Evolutionary conservation across 1,140 invertebrate genomes (phyloP), one percentile per base, ranked within the genome.

Genomic region (Drosophila nebulosa): DNA sequence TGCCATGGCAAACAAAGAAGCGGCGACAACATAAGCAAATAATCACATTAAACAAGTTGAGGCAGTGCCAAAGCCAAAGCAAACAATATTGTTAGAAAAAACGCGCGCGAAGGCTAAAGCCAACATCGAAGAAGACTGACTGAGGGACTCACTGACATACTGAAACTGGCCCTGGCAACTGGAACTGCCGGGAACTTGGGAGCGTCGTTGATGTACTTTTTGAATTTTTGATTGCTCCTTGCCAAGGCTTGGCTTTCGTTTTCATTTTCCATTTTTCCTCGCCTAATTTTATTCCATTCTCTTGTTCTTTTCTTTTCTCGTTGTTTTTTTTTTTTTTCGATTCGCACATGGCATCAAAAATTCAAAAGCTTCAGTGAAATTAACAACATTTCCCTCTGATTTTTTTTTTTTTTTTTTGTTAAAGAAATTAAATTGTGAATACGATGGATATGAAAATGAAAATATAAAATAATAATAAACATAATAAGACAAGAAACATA

Each of bases 21-120:
- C 56, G 56, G 56, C 56, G 56, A 58, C 56, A 58, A 58, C 56
- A 58, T 58, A 58, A 58, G 56, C 56, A 58, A 58, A 58, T 58
- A 58, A 58, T 58, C 56, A 58, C 56, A 58, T 58, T 58, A 58
- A 58, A 58, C 35, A 58, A 58, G 56, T 58, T 58, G 56, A 36
- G 56, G 56, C 27, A 58, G 35, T 39, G 27, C 56, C 27, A 58
- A 39, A 24, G 27, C 56, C 27, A 58, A 39, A 24, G 56, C 35
- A 58, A 58, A 58, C 56, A 58, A 58, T 22, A 58, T 21, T 46
- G 16, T 46, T 46, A 46, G 39, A 12, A 18, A 58, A 12, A 18
- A 58, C 18, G 30, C n/a, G 52, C 52, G 52, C 52, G 24, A 55
- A 30, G 24, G 32, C 55, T 32, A 57, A 57, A 30, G 24, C 39